phyloP scores from a whole-genome alignment of 1,140 invertebrate genomes.

The Callitettix versicolor region DNA sequence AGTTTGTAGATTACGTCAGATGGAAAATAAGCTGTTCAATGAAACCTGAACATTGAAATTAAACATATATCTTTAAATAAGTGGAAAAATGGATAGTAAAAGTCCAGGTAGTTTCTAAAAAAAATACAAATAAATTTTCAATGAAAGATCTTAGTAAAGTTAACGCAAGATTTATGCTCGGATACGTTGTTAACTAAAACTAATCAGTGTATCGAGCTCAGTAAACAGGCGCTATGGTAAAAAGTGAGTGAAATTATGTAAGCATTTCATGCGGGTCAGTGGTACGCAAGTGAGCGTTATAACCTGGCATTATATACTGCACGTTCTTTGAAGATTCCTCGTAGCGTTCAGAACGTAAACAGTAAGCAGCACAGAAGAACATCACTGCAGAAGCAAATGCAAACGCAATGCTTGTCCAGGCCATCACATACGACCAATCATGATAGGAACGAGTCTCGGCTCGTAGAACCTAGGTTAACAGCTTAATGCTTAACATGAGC shows the following conservation, averaged over 20 bases:
- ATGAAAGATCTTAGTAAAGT: too few relatives aligned
- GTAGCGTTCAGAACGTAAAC: slow-evolving; percentile 57
- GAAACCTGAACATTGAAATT: too few relatives aligned
- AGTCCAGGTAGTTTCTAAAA: too few relatives aligned
- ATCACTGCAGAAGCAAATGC: slow-evolving; percentile 61
- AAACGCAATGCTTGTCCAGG: slow-evolving; percentile 68
- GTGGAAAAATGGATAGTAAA: too few relatives aligned
- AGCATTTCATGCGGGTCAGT: slow-evolving; percentile 5
- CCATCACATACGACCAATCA: slow-evolving; percentile 77
- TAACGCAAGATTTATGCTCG: too few relatives aligned
- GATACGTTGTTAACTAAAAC: too few relatives aligned
- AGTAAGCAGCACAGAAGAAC: slow-evolving; percentile 68
- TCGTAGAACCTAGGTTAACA: slow-evolving; percentile 49
- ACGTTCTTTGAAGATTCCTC: slow-evolving; percentile 57
- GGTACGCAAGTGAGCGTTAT: background rate
- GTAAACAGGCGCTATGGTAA: too few relatives aligned
- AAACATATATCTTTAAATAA: too few relatives aligned
- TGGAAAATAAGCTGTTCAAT: too few relatives aligned
- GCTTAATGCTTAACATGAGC: background rate
- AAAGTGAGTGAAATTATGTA: background rate
- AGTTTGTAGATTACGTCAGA: too few relatives aligned
- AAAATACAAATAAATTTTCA: too few relatives aligned
- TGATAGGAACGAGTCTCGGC: slow-evolving; percentile 56
- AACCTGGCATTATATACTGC: slow-evolving; percentile 81
- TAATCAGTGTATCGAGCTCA: too few relatives aligned